Base-by-base conservation (phyloP, 2,113 vertebrate species). In the Brachionichthys hirsutus region DNA sequence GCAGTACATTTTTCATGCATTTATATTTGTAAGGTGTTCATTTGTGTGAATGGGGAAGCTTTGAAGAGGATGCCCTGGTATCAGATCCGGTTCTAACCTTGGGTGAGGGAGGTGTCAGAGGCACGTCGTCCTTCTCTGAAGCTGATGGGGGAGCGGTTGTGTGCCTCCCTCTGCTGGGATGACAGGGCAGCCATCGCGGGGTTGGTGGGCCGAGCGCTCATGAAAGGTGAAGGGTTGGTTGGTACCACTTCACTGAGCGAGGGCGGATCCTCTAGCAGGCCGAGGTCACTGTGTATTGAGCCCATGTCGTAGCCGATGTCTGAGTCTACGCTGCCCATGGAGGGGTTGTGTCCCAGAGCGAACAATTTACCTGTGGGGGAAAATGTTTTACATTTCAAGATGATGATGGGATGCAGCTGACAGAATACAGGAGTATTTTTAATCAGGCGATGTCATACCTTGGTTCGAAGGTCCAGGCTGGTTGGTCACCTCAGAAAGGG, bases 111-210 rank as follows among this genome's bases (percentile, higher is more conserved):
- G 2, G 97, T 99, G 67, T 99, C 97, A 0, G 97, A 99, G 0
- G 97, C 97, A 0, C 97, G 79, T 35, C 97, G 94, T 8, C 97
- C 97, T 81, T 99, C 97, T 40, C 97, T 87, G 91, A 99, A 99
- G 83, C 97, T 98, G 82, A 99, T 94, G 0, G 97, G 97, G 0
- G 97, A 99, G 54, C 95, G 94, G 78, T 98, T 99, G 82, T 98
- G 95, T 1, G 89, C 80, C 77, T 99, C 97, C 4, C 97, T 89
- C 30, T 94, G 95, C 17, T 98, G 95, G 12, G 91, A 87, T 11
- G 90, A 84, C 51, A 98, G 89, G 0, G 91, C 93, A 42, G 95
- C 93, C 95, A 98, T 97, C 63, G 94, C 84, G 0, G 94, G 94
- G 73, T 97, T 95, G 67, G 95, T 73, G 0, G 95, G 95, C 5